Conservation (phyloP, 2,888 invertebrate species). For the Yponomeuta evonymella region DNA sequence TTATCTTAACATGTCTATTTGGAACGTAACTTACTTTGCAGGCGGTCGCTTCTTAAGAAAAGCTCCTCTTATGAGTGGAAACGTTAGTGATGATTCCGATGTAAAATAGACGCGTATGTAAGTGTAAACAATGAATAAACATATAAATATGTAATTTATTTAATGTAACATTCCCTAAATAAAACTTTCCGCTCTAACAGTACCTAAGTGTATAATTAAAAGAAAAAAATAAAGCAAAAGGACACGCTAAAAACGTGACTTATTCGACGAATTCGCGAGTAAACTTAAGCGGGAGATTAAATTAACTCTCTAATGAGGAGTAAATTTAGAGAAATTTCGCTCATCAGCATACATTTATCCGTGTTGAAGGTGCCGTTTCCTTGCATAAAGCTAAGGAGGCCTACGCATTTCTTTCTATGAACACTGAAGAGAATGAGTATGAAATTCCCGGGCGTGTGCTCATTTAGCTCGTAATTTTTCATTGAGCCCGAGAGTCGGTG, state of each 20-base stretch:
- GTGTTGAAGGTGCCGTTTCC: conserved; percentile 48
- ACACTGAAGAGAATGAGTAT: conserved; percentile 52
- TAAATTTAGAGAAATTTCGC: conserved; percentile 57
- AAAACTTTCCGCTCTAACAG: neutral
- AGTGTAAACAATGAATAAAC: too few relatives aligned
- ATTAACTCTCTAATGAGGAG: conserved; percentile 36
- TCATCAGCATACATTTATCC: conserved; percentile 60
- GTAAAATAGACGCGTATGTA: too few relatives aligned
- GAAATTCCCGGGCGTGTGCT: conserved; percentile 70
- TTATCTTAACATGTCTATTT: too few relatives aligned
- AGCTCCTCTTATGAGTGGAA: too few relatives aligned
- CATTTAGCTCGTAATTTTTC: conserved; percentile 75
- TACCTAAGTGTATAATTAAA: neutral
- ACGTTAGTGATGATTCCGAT: too few relatives aligned
- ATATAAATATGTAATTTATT: too few relatives aligned
- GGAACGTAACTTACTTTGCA: too few relatives aligned
- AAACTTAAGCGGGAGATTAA: conserved; percentile 18
- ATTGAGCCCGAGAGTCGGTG: conserved; percentile 70
- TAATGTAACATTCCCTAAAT: neutral
- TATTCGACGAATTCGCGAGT: neutral
- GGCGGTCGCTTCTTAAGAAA: too few relatives aligned
- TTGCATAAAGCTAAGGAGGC: conserved; percentile 31
- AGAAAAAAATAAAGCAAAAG: neutral
- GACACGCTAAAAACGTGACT: neutral
- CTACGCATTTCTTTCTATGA: conserved; percentile 54